Evolutionary conservation across 2,113 vertebrate genomes (phyloP).

Genomic region (Stegastes partitus): DNA sequence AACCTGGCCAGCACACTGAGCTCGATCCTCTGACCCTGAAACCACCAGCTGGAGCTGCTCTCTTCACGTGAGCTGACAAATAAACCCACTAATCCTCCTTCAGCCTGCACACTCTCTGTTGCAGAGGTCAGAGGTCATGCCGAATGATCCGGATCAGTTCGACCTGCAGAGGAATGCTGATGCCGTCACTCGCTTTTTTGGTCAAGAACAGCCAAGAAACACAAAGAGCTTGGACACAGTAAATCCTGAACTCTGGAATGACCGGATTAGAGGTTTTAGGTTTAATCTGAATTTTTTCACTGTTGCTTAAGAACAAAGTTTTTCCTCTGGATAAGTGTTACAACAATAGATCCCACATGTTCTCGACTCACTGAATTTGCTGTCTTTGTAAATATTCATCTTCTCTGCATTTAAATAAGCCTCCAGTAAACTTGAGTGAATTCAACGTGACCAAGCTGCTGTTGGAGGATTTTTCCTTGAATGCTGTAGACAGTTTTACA

Average conservation of each 20-base stretch:
- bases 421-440: background rate
- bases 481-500: background rate
- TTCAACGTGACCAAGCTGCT: background rate
- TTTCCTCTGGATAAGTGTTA: no score
- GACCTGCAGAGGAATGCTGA: background rate
- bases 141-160: constrained; percentile 17
- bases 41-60: background rate
- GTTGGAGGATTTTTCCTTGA: background rate
- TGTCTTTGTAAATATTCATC: no score
- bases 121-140: constrained; percentile 32
- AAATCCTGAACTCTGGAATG: constrained; percentile 27
- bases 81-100: constrained; percentile 21
- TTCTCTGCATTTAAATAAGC: background rate
- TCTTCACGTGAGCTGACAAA: background rate
- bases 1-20: no score
- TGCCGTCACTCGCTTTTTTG: constrained; percentile 1
- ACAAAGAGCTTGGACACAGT: constrained; percentile 31
- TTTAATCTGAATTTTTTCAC: no score
- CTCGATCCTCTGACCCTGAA: background rate
- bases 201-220: constrained; percentile 19
- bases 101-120: background rate
- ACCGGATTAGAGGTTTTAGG: background rate
- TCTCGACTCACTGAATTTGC: no score
- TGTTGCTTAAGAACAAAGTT: no score
- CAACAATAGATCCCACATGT: no score